A percentile compares a stretch with the other conserved stretches of the same genome.
Evolutionary conservation across 2,113 vertebrate species (phyloP).

Genomic region (Trogon surrucura): DNA sequence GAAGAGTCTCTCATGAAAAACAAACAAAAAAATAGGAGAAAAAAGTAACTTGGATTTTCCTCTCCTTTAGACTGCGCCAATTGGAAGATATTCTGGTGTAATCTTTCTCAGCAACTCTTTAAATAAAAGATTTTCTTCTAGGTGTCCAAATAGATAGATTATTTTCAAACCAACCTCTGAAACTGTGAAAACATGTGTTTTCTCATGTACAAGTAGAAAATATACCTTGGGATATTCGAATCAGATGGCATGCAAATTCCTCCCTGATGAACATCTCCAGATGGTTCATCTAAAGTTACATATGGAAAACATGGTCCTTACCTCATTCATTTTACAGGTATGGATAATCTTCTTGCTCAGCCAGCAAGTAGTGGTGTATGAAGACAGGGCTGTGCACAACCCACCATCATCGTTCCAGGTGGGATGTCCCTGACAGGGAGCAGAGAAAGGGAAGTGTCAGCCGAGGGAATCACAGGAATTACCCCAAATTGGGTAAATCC

Average conservation of each 20-base stretch:
- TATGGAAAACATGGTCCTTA: neutral
- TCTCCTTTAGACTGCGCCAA: neutral
- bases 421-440: neutral
- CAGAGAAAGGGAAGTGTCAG: neutral
- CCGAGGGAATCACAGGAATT: neutral
- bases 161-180: neutral
- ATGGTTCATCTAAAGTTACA: neutral
- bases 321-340: neutral
- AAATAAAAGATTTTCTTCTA: neutral
- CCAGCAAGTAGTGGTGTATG: neutral
- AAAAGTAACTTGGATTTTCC: neutral
- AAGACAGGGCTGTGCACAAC: neutral
- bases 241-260: neutral
- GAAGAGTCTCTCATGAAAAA: neutral
- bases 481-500: neutral
- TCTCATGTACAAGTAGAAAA: neutral
- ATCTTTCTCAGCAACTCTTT: neutral
- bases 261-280: neutral
- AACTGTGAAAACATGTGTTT: neutral
- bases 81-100: neutral
- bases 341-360: neutral
- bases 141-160: neutral
- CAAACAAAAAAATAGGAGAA: neutral
- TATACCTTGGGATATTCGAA: neutral
- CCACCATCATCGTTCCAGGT: neutral